Evolutionary conservation across 2,113 vertebrate species (phyloP), one percentile per base, ranked within the genome.

Genomic region (Sylvietta virens): DNA sequence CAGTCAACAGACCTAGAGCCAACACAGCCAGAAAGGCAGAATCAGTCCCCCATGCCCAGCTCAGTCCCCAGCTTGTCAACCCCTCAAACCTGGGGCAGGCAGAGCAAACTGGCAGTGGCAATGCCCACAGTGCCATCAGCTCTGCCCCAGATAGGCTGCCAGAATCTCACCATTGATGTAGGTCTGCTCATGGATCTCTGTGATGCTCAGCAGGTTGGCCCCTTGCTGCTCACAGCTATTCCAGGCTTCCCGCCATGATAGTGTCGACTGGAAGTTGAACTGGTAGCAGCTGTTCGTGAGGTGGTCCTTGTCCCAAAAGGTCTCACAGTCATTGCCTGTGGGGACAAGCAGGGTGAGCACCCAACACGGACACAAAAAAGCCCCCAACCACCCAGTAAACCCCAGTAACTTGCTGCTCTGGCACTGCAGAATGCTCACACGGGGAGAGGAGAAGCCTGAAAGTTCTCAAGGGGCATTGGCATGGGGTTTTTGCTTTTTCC

Each of bases 211-310:
- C 94, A 99, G 98, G 86, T 99, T 98, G 2, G 99, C 98, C 15
- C 98, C 99, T 96, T 99, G 99, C 97, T 99, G 99, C 95, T 99
- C 98, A 21, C 99, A 99, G 88, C 99, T 99, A 97, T 98, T 98
- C 96, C 98, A 98, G 40, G 99, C 99, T 94, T 99, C 99, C 33
- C 97, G 98, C 99, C 99, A 99, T 0, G 99, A 99, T 96, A 99
- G 96, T 0, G 99, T 99, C 0, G 99, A 98, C 98, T 99, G 99
- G 97, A 99, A 99, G 97, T 99, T 99, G 96, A 99, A 99, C 98
- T 99, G 99, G 98, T 99, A 99, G 97, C 99, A 99, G 97, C 98
- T 99, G 96, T 98, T 98, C 8, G 99, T 99, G 97, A 99, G 97
- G 10, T 98, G 98, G 97, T 99, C 99, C 44, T 98, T 99, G 94